Evolutionary conservation across 2,888 invertebrate genomes (phyloP), one percentile per base, ranked within the genome.

Genomic region (Scaptomyza caliginosa): DNA sequence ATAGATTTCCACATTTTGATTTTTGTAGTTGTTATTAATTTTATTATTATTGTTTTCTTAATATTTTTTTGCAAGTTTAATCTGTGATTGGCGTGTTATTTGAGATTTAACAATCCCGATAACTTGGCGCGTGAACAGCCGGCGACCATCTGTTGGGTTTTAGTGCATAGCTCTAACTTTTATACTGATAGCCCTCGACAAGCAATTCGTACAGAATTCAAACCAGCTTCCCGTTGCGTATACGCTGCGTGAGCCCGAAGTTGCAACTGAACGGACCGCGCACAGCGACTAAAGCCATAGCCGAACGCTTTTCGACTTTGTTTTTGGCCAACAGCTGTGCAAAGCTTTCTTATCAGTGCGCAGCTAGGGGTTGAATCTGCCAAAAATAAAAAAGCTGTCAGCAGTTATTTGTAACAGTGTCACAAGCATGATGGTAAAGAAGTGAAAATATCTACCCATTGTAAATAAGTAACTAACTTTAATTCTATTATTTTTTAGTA

Each of bases 141-240:
- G 72, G 74, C 82, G 77, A 85, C 82, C 85, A 85, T 85, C 85
- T 85, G 85, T 86, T 85, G 74, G 77, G 62, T 74, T 85, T 85
- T 57, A 36, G 43, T 26, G 19, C 39, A 65, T 51, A 73, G 56
- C 65, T 54, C 69, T 64, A 54, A 64, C 69, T 84, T 86, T 69
- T 77, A 84, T 79, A 85, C 65, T 38, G 26, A 43, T 62, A 64
- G 56, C 68, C 48, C 48, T 39, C 42, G 38, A 26, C 6, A 11
- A 43, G 48, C 36, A 17, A 34, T 39, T 51, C 16, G 49, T 11
- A 3, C 34, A 23, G 23, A 8, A n/a, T 11, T 40, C 40, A 52
- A 13, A n/a, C 2, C 30, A 19, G 63, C 57, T 50, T 13, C 32
- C 11, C 72, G 74, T 82, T 77, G 72, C 79, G 85, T 84, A 84